These are phyloP conservation scores for Diachasma alloeum DNA, from an alignment of 1,140 invertebrate genomes.

Conservation along the genomic window DNA sequence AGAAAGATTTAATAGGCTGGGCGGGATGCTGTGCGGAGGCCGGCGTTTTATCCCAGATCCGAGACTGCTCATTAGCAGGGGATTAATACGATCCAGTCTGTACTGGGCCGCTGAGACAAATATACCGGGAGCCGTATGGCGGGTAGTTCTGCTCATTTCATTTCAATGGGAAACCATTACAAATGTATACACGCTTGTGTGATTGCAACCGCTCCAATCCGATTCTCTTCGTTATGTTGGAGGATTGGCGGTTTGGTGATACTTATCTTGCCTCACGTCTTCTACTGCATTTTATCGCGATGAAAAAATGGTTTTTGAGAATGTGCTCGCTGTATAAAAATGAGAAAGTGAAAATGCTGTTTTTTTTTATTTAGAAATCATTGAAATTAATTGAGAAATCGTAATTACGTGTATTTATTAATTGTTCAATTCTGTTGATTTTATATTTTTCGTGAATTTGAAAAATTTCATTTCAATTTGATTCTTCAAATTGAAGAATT, in stretches of 20 bases:
- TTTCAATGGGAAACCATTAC: slow-evolving; percentile 30
- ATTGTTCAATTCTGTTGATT: too few relatives aligned
- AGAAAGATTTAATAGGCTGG: not conserved
- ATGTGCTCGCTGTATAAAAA: too few relatives aligned
- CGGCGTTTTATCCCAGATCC: slow-evolving; percentile 43
- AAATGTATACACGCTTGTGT: not conserved
- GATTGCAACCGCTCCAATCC: not conserved
- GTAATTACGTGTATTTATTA: too few relatives aligned
- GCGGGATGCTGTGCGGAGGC: not conserved
- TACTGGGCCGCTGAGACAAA: slow-evolving; percentile 47
- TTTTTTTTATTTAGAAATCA: too few relatives aligned
- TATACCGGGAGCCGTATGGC: slow-evolving; percentile 46
- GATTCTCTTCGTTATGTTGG: slow-evolving; percentile 27
- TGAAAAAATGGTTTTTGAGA: too few relatives aligned
- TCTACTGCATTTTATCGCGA: not conserved
- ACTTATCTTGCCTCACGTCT: not conserved
- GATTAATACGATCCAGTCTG: slow-evolving; percentile 60
- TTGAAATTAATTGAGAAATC: too few relatives aligned
- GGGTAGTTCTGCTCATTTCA: slow-evolving; percentile 38
- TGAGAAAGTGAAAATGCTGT: too few relatives aligned
- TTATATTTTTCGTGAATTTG: too few relatives aligned
- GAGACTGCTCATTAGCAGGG: slow-evolving; percentile 56
- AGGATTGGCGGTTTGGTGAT: not conserved
- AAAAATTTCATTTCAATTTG: too few relatives aligned
- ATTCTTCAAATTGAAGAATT: too few relatives aligned